Conservation (phyloP, 2,113 vertebrate species). For the Prionailurus bengalensis region DNA sequence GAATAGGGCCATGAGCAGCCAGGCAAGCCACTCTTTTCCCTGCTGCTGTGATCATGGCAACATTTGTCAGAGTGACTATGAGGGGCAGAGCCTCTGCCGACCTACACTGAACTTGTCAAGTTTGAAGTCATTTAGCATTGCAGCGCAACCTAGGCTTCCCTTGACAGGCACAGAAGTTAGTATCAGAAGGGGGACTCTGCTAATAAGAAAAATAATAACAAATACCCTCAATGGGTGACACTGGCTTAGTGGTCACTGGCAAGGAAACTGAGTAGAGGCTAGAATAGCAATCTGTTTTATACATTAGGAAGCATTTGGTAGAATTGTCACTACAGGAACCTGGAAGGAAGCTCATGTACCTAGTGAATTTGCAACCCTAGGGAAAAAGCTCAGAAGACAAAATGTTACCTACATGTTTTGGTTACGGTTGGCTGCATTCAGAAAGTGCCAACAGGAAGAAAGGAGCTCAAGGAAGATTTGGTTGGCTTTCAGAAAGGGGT, state of each 20-base stretch:
- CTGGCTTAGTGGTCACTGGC: not conserved
- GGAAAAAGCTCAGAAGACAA: not conserved
- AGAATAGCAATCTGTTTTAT: not conserved
- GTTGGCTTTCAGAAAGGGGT: not conserved
- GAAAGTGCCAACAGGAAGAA: not conserved
- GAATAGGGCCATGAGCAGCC: not conserved
- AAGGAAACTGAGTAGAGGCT: not conserved
- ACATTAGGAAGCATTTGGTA: not conserved
- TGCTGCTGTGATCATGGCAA: not conserved
- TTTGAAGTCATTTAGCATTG: not conserved
- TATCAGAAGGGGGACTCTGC: not conserved
- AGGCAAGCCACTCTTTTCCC: not conserved
- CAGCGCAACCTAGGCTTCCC: not conserved
- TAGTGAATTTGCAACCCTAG: not conserved
- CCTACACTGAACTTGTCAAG: not conserved
- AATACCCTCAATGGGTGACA: not conserved
- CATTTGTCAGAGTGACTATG: not conserved
- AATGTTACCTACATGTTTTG: not conserved
- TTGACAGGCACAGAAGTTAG: not conserved
- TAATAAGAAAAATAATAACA: not conserved
- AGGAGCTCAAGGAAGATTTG: not conserved
- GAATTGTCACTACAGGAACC: not conserved
- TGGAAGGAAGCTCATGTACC: not conserved
- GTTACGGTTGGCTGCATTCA: not conserved
- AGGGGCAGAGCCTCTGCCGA: not conserved